Evolutionary conservation across 2,888 invertebrate genomes (phyloP).

Genomic region (Drosophila fungiperda): DNA sequence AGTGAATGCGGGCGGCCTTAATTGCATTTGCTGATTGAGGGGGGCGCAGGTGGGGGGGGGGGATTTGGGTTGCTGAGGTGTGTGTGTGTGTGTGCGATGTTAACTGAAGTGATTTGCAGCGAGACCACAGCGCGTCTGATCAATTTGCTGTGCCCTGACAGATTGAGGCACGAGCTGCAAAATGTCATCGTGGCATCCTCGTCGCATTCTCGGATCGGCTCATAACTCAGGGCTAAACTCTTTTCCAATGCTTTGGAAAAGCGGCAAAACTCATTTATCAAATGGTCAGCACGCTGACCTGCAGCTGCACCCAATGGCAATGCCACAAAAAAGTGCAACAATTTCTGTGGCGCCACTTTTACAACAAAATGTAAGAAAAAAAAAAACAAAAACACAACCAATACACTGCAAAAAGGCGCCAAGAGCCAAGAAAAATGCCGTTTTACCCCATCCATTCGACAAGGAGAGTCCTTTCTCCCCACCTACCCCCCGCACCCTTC

Average conservation of each 20-base stretch:
- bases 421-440: constrained; percentile 48
- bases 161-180: constrained; percentile 58
- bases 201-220: constrained; percentile 46
- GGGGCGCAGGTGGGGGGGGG: not conserved
- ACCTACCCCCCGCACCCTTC: not conserved
- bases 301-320: constrained; percentile 47
- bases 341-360: constrained; percentile 58
- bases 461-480: not conserved
- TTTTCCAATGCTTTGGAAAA: constrained; percentile 48
- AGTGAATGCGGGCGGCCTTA: constrained; percentile 34
- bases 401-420: constrained; percentile 22
- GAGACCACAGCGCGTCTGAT: constrained; percentile 50
- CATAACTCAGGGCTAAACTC: constrained; percentile 57
- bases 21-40: constrained; percentile 29
- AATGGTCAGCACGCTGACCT: constrained; percentile 63
- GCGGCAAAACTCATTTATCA: constrained; percentile 79
- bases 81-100: not conserved
- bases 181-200: constrained; percentile 44
- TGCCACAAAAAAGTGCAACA: constrained; percentile 65
- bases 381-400: constrained; percentile 10
- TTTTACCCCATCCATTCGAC: constrained; percentile 10
- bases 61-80: too few relatives aligned
- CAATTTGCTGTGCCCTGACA: constrained; percentile 65
- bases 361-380: constrained; percentile 14
- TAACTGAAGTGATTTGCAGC: constrained; percentile 42